phyloP scores from a whole-genome alignment of 2,113 vertebrate genomes.

The Salvator merianae region DNA sequence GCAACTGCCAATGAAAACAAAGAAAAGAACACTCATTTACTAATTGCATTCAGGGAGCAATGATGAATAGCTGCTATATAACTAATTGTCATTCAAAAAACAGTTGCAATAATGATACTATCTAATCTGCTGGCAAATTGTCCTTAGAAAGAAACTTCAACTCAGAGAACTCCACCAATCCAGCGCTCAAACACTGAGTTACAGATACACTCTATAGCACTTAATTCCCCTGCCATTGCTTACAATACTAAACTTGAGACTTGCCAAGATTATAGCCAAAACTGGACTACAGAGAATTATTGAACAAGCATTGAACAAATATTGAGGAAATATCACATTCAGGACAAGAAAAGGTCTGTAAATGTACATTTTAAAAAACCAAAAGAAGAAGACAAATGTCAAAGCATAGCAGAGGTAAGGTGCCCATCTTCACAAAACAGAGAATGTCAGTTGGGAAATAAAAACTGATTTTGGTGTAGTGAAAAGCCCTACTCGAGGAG shows the following conservation, averaged over 20 bases:
- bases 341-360: neutral
- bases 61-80: too few relatives aligned
- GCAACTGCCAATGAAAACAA: too few relatives aligned
- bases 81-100: too few relatives aligned
- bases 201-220: too few relatives aligned
- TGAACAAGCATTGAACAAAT: neutral
- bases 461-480: neutral
- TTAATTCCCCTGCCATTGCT: neutral
- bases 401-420: too few relatives aligned
- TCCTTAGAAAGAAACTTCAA: too few relatives aligned
- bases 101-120: too few relatives aligned
- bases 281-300: neutral
- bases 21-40: too few relatives aligned
- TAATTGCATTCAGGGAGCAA: too few relatives aligned
- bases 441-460: neutral
- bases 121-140: too few relatives aligned
- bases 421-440: neutral
- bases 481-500: neutral
- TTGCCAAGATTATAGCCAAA: neutral
- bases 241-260: neutral
- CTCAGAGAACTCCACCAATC: too few relatives aligned
- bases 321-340: neutral
- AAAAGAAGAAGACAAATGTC: neutral
- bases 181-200: too few relatives aligned
- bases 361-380: neutral